A percentile compares a stretch with the other conserved stretches of the same genome.
These are phyloP conservation scores for Calyptomena viridis DNA, from an alignment of 2,113 vertebrate genomes.

Conservation along the genomic window DNA sequence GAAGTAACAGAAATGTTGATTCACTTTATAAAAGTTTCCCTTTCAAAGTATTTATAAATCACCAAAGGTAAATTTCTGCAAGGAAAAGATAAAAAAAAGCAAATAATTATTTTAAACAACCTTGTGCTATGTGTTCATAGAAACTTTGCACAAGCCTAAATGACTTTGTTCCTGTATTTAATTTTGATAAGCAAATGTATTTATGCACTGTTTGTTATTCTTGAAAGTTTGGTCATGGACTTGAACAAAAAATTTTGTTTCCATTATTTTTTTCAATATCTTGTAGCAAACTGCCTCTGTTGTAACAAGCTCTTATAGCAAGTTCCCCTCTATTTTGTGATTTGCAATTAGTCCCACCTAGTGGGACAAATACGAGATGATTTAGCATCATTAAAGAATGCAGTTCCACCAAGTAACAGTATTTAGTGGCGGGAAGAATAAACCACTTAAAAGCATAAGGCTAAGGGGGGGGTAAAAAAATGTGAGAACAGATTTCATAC, in stretches of 20 bases:
- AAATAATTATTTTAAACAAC: background rate
- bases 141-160: background rate
- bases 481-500: background rate
- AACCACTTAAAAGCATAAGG: background rate
- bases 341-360: background rate
- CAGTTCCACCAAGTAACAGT: background rate
- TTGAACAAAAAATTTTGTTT: background rate
- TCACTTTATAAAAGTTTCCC: background rate
- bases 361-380: background rate
- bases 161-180: background rate
- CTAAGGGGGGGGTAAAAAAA: background rate
- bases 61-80: background rate
- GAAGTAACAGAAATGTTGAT: background rate
- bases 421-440: background rate
- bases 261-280: background rate
- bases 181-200: background rate
- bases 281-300: background rate
- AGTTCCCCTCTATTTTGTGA: background rate
- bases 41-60: background rate
- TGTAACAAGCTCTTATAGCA: background rate
- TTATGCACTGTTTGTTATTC: background rate
- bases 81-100: background rate
- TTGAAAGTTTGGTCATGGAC: background rate
- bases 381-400: background rate
- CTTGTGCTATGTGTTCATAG: background rate